Percentiles rank a stretch among this genome's conserved stretches.
Conservation (phyloP, 2,888 invertebrate species). For the Euzophera pinguis region DNA sequence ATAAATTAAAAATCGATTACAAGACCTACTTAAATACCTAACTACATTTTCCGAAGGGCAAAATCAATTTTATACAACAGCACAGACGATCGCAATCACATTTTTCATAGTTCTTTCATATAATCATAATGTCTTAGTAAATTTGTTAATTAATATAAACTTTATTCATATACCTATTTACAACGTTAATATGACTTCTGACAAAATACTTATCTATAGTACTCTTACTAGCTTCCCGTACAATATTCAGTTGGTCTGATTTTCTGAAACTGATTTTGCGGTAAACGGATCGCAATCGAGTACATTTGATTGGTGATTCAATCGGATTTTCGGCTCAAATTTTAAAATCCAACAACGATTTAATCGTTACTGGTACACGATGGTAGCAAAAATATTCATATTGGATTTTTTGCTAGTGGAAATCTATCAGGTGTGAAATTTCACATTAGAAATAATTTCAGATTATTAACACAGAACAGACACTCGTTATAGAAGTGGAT, state of each 20-base stretch:
- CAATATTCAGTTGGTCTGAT: background rate
- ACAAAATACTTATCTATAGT: background rate
- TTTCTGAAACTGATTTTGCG: background rate
- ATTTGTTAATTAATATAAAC: too few relatives aligned
- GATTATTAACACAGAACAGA: too few relatives aligned
- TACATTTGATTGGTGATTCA: background rate
- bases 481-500: too few relatives aligned
- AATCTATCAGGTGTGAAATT: background rate
- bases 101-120: too few relatives aligned
- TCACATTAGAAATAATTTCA: too few relatives aligned
- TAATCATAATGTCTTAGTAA: too few relatives aligned
- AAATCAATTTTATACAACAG: too few relatives aligned
- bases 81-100: too few relatives aligned
- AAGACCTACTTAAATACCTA: too few relatives aligned
- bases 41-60: too few relatives aligned
- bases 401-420: background rate
- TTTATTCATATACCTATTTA: too few relatives aligned
- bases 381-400: background rate
- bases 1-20: too few relatives aligned
- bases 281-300: background rate
- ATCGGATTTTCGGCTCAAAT: background rate
- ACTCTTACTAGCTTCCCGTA: background rate
- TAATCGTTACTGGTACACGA: background rate
- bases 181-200: background rate
- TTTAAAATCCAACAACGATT: background rate